Evolutionary conservation across 2,113 vertebrate genomes (phyloP).

Genomic region (Colinus virginianus): DNA sequence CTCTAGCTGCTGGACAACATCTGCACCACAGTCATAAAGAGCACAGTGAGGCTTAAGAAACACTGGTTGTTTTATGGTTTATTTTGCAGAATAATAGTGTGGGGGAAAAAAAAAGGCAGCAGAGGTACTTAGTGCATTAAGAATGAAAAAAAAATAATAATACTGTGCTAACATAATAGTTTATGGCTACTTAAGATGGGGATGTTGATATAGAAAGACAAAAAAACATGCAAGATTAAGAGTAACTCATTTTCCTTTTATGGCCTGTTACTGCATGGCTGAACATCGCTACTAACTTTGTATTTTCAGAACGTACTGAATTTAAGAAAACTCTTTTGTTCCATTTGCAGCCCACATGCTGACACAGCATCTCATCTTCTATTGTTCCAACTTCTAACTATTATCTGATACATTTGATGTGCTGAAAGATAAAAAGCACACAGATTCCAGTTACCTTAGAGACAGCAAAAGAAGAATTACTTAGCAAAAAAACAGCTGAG

Average conservation of each 20-base stretch:
- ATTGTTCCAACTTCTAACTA: conserved; percentile 47
- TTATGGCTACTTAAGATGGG: not conserved
- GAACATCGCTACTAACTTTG: conserved; percentile 25
- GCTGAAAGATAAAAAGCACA: conserved; percentile 3
- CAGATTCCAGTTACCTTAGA: conserved; percentile 47
- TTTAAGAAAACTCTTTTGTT: conserved; percentile 57
- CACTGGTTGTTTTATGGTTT: not conserved
- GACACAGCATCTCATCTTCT: conserved; percentile 32
- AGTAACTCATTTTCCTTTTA: conserved; percentile 51
- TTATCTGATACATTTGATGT: conserved; percentile 45
- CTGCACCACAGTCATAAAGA: not conserved
- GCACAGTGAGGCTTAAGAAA: not conserved
- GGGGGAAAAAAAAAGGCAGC: not conserved
- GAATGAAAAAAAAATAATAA: not conserved
- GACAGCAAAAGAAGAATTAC: conserved; percentile 16
- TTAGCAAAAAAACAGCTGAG: conserved; percentile 23
- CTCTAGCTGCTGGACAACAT: not conserved
- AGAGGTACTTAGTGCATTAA: not conserved
- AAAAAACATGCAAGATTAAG: conserved; percentile 7
- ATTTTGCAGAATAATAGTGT: not conserved
- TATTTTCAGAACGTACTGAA: conserved; percentile 11
- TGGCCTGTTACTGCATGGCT: conserved; percentile 27
- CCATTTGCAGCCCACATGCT: conserved; percentile 44
- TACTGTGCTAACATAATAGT: not conserved
- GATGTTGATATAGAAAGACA: conserved; percentile 35